phyloP scores from a whole-genome alignment of 2,888 invertebrate species.

The Frankliniella fusca region DNA sequence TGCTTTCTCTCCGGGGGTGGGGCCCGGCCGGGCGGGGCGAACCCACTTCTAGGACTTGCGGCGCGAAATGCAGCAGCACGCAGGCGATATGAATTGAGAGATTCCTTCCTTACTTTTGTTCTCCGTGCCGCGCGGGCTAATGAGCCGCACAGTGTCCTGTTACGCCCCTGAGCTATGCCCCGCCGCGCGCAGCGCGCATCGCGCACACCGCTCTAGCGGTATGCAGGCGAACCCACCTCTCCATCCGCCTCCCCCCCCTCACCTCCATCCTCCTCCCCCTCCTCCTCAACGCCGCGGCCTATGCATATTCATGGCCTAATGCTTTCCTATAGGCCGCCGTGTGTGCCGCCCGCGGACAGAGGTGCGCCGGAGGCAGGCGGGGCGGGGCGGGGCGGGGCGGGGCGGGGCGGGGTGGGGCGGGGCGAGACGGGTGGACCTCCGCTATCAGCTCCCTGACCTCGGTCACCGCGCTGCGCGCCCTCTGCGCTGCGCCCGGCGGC shows the following conservation, averaged over 20 bases:
- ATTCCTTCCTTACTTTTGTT: background rate
- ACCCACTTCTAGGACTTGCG: too few species aligned
- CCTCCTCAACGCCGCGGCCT: background rate
- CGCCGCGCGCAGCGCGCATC: background rate
- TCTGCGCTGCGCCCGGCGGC: too few species aligned
- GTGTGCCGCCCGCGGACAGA: background rate
- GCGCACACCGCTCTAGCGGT: background rate
- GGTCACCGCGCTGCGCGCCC: background rate
- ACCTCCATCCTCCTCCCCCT: background rate
- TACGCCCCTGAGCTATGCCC: background rate
- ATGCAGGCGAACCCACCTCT: background rate
- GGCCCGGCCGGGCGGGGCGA: too few species aligned
- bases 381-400: conserved; percentile 9
- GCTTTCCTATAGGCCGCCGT: background rate
- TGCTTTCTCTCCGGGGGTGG: too few species aligned
- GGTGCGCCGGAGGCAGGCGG: background rate
- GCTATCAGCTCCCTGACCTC: background rate
- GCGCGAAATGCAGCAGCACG: background rate
- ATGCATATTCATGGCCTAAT: conserved; percentile 25
- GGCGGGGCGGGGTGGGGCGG: conserved; percentile 9
- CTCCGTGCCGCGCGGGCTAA: background rate
- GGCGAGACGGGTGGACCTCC: background rate
- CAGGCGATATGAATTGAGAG: background rate
- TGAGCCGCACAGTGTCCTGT: conserved; percentile 1
- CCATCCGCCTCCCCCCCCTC: background rate